Evolutionary conservation across 2,888 invertebrate genomes (phyloP).

Genomic region (Diarsia rubi): DNA sequence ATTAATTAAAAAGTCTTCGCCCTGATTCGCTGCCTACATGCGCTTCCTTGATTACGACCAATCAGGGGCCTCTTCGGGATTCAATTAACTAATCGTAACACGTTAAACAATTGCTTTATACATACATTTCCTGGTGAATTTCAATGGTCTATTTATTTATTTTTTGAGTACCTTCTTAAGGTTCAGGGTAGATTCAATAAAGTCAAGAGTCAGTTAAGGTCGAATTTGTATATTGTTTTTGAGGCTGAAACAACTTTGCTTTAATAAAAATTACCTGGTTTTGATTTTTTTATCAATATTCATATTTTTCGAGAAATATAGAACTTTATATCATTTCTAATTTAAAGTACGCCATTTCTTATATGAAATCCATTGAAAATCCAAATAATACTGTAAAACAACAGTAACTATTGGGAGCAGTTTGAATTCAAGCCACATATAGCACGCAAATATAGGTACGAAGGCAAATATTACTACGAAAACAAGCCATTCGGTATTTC

Average conservation of each 20-base stretch:
- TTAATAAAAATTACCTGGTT: not conserved
- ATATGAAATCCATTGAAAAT: not conserved
- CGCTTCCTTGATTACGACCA: conserved; percentile 54
- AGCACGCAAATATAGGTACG: not conserved
- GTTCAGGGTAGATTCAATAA: conserved; percentile 20
- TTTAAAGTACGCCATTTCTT: not conserved
- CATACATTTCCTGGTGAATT: conserved; percentile 50
- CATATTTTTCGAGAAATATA: not conserved
- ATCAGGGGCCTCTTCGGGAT: conserved; percentile 48
- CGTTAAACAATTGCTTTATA: conserved; percentile 55
- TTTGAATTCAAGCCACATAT: not conserved
- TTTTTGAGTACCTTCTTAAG: conserved; percentile 21
- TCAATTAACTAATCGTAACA: conserved; percentile 61
- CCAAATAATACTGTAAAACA: not conserved
- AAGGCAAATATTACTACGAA: not conserved
- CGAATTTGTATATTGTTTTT: conserved; percentile 26
- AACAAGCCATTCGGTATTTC: not conserved
- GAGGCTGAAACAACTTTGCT: conserved; percentile 2
- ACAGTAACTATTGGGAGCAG: not conserved
- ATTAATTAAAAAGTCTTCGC: conserved; percentile 67
- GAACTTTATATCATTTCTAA: not conserved
- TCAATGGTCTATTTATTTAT: conserved; percentile 51
- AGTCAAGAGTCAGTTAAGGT: conserved; percentile 15
- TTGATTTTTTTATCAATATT: not conserved
- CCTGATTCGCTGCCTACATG: conserved; percentile 41